These are phyloP conservation scores for Dinoponera quadriceps DNA, from an alignment of 1,140 invertebrate genomes.

Conservation along the genomic window DNA sequence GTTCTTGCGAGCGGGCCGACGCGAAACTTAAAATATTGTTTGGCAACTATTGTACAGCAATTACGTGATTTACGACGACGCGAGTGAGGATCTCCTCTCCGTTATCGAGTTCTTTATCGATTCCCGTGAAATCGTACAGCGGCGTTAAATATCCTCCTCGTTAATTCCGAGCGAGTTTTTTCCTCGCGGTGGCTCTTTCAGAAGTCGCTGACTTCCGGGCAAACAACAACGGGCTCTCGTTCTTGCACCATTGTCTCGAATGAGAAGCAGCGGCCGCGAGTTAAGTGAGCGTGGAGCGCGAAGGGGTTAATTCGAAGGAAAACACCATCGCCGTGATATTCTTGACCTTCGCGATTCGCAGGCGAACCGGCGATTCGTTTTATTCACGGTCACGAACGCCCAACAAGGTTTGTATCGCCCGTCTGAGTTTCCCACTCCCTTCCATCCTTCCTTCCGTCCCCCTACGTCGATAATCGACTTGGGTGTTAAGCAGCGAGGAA, in stretches of 20 bases:
- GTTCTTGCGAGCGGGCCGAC: neutral
- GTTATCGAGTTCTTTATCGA: no score
- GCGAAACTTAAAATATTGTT: conserved; percentile 23
- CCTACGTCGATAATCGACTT: conserved; percentile 42
- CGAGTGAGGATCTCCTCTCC: no score
- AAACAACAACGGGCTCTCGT: conserved; percentile 34
- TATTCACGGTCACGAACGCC: conserved; percentile 72
- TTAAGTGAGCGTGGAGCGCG: conserved; percentile 31
- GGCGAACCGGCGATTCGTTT: conserved; percentile 71
- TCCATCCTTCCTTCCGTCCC: neutral
- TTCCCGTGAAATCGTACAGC: neutral
- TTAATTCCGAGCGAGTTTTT: conserved; percentile 31
- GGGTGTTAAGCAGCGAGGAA: conserved; percentile 39
- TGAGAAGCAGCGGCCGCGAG: neutral
- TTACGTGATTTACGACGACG: conserved; percentile 25
- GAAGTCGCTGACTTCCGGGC: conserved; percentile 37
- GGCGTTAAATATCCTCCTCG: conserved; percentile 8
- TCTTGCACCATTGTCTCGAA: conserved; percentile 41
- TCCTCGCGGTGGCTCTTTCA: conserved; percentile 18
- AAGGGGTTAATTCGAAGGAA: conserved; percentile 59
- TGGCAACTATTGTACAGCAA: no score
- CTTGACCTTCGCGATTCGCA: conserved; percentile 38
- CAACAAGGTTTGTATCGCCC: conserved; percentile 65
- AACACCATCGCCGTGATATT: conserved; percentile 63
- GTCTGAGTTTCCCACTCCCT: conserved; percentile 11